phyloP scores from a whole-genome alignment of 2,888 invertebrate genomes.

The Ashinkailepas kermadecensis region DNA sequence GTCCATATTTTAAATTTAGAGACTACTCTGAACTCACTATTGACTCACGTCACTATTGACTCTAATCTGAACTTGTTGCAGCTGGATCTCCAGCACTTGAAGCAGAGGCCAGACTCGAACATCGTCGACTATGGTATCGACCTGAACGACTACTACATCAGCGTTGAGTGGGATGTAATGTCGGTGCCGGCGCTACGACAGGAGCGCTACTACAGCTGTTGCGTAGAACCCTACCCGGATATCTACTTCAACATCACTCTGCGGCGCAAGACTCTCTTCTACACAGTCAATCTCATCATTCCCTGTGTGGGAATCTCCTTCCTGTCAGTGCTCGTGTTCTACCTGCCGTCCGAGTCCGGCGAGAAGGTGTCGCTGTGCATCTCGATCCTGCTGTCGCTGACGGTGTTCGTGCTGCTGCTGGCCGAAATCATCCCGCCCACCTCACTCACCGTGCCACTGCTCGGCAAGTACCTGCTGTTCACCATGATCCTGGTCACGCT shows the following conservation, averaged over 20 bases:
- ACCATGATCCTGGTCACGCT: conserved; percentile 91
- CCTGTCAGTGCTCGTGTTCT: conserved; percentile 93
- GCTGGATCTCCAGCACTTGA: conserved; percentile 83
- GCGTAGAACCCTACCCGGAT: conserved; percentile 93
- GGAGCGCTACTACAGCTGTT: conserved; percentile 91
- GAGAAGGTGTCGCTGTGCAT: conserved; percentile 91
- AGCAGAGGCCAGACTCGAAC: conserved; percentile 78
- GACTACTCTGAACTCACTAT: too few species aligned
- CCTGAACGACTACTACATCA: conserved; percentile 87
- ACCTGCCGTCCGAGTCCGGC: conserved; percentile 93
- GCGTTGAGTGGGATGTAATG: conserved; percentile 97
- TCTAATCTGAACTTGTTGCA: conserved; percentile 41
- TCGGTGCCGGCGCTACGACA: conserved; percentile 81
- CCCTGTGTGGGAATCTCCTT: conserved; percentile 96
- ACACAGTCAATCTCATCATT: conserved; percentile 94
- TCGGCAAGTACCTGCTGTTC: conserved; percentile 68
- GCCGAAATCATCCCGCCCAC: conserved; percentile 93
- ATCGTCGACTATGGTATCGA: conserved; percentile 84
- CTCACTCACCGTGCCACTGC: conserved; percentile 79
- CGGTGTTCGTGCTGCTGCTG: conserved; percentile 86
- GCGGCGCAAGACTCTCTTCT: conserved; percentile 89
- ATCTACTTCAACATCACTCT: conserved; percentile 96
- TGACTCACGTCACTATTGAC: too few species aligned
- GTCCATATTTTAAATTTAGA: too few species aligned
- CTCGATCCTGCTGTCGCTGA: conserved; percentile 82